Evolutionary conservation across 2,113 vertebrate species (phyloP).

Genomic region (Takifugu flavidus): DNA sequence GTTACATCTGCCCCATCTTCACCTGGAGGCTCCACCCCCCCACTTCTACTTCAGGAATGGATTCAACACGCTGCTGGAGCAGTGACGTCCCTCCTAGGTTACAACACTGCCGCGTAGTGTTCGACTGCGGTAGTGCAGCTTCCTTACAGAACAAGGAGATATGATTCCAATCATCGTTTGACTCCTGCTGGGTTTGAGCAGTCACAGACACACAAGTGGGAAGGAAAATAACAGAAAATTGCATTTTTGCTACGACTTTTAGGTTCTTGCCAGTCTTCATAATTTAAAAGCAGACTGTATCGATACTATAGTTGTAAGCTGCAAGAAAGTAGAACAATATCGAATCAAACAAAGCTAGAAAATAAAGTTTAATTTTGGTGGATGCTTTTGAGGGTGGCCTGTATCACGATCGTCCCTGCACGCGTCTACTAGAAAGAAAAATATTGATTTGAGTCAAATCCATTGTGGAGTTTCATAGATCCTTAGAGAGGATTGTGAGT

Average conservation of each 20-base stretch:
- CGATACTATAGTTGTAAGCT: neutral
- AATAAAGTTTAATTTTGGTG: no score
- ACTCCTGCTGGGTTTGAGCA: no score
- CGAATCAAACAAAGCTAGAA: no score
- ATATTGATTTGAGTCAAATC: conserved; percentile 39
- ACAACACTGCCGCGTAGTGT: conserved; percentile 55
- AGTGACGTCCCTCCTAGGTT: conserved; percentile 11
- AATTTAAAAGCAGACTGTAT: neutral
- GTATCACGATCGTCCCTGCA: neutral
- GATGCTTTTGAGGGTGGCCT: no score
- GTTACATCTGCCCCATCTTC: no score
- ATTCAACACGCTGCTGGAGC: no score
- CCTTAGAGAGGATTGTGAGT: conserved; percentile 41
- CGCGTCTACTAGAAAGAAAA: neutral
- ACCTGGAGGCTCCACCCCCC: no score
- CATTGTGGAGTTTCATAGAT: conserved; percentile 28
- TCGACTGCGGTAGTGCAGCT: conserved; percentile 44
- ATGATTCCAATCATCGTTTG: neutral
- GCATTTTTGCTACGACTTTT: no score
- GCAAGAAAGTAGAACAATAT: neutral
- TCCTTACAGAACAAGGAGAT: neutral
- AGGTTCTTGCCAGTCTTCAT: no score
- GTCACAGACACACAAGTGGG: no score
- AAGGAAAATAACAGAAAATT: no score
- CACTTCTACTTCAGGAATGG: no score